Conservation (phyloP, 1,140 invertebrate genomes). For the Anastrepha obliqua region DNA sequence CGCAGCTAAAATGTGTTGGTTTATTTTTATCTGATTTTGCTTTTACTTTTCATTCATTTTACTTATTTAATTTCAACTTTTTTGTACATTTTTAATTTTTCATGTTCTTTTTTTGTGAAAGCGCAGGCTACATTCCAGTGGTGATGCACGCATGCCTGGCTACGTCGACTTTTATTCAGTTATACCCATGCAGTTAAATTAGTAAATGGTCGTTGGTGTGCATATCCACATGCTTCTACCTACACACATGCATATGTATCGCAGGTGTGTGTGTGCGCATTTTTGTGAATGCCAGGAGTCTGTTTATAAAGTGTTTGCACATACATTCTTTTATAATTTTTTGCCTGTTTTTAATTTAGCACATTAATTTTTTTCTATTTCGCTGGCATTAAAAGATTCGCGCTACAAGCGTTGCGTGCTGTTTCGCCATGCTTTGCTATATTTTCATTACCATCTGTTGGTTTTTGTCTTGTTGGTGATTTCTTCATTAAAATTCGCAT, state of each 20-base stretch:
- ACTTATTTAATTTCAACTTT: neutral
- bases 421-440: neutral
- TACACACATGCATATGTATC: neutral
- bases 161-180: neutral
- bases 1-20: neutral
- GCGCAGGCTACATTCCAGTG: neutral
- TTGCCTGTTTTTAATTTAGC: conserved; percentile 23
- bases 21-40: neutral
- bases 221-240: neutral
- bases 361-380: neutral
- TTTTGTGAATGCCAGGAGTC: neutral
- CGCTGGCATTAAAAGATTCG: neutral
- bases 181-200: neutral
- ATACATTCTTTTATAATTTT: conserved; percentile 18
- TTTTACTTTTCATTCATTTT: neutral
- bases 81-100: neutral
- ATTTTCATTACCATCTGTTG: conserved; percentile 7
- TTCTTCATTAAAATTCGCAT: conserved; percentile 42
- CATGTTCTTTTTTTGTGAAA: neutral
- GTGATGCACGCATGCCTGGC: neutral
- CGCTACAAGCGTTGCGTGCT: neutral
- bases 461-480: neutral
- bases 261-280: neutral
- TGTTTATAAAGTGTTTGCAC: conserved; percentile 31
- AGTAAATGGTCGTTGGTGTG: conserved; percentile 2